Percentiles rank a stretch among this genome's conserved stretches.
These are phyloP conservation scores for Neodiprion virginianus DNA, from an alignment of 1,140 invertebrate genomes.

Conservation along the genomic window DNA sequence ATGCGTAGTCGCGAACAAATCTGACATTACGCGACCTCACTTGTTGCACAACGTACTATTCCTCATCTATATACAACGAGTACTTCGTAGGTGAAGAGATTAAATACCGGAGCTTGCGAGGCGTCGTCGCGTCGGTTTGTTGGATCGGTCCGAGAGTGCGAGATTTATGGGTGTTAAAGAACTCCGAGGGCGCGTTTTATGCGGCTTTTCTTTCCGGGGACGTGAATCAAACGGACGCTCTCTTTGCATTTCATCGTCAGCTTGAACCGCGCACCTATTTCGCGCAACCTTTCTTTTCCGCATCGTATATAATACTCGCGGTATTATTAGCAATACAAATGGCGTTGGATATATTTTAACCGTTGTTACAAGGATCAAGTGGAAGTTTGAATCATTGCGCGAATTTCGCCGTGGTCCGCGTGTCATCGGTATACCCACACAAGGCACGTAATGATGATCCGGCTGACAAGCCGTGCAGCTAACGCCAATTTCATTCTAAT, in stretches of 20 bases:
- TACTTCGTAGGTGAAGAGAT: neutral
- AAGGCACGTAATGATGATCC: too few species aligned
- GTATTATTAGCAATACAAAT: neutral
- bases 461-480: too few species aligned
- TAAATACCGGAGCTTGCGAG: conserved; percentile 26
- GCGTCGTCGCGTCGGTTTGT: conserved; percentile 13
- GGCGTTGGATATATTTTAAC: neutral
- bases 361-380: neutral
- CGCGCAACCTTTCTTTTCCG: neutral
- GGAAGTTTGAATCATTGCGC: too few species aligned
- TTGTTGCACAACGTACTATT: neutral
- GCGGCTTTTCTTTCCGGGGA: conserved; percentile 34
- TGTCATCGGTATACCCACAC: too few species aligned
- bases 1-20: too few species aligned
- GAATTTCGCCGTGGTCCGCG: neutral
- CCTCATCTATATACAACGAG: neutral
- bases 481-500: too few species aligned
- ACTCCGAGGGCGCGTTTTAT: conserved; percentile 31
- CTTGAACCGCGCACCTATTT: neutral
- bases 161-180: conserved; percentile 21
- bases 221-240: conserved; percentile 40
- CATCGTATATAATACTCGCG: neutral
- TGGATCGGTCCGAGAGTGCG: neutral
- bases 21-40: too few species aligned
- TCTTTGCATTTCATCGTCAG: neutral